Evolutionary conservation across 2,113 vertebrate genomes (phyloP).

Genomic region (Athene noctua): DNA sequence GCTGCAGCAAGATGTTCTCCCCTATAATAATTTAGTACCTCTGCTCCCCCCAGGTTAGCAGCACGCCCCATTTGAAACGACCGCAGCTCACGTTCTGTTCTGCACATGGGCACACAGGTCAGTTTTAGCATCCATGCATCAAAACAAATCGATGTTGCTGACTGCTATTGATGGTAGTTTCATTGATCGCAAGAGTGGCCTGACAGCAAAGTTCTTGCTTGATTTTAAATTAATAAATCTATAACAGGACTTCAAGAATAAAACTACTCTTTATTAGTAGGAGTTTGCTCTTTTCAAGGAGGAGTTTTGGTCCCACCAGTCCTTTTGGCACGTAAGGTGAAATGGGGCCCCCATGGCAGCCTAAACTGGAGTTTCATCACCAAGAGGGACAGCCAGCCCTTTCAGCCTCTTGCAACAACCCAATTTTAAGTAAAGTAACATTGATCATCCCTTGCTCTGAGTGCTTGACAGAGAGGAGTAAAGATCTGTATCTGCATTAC

Average conservation of each 20-base stretch:
- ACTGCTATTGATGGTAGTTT: background rate
- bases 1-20: background rate
- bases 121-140: background rate
- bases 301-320: background rate
- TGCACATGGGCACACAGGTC: background rate
- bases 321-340: fast-evolving
- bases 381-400: background rate
- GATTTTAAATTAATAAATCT: slow-evolving; percentile 6
- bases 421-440: background rate
- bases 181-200: background rate
- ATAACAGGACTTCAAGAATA: background rate
- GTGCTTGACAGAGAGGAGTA: background rate
- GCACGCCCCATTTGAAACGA: background rate
- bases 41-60: background rate
- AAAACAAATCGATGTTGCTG: background rate
- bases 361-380: background rate
- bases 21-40: background rate
- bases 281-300: background rate
- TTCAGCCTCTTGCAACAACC: background rate
- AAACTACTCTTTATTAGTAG: background rate
- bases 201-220: background rate
- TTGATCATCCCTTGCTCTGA: background rate
- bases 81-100: fast-evolving
- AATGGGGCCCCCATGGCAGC: fast-evolving
- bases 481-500: background rate